Percentiles rank a stretch among this genome's conserved stretches.
phyloP scores from a whole-genome alignment of 2,888 invertebrate species.

The Agriotes lineatus region DNA sequence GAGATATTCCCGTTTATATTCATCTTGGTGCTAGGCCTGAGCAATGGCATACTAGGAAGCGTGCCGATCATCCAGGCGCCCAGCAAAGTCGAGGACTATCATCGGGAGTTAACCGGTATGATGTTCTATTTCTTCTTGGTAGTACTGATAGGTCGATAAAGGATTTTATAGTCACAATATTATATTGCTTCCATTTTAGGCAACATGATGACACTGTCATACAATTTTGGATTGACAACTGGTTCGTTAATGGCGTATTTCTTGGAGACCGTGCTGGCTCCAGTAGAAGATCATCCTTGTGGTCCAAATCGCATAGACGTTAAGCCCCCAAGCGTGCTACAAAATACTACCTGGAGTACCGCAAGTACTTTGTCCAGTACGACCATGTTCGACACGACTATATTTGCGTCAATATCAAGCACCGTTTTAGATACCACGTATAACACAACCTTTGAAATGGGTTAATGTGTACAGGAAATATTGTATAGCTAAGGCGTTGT shows the following conservation, averaged over 20 bases:
- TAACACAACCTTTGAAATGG: constrained; percentile 37
- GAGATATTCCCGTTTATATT: constrained; percentile 78
- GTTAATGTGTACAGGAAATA: constrained; percentile 19
- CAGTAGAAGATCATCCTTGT: constrained; percentile 58
- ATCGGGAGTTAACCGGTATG: constrained; percentile 87
- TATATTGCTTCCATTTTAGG: constrained; percentile 73
- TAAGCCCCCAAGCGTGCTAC: constrained; percentile 28
- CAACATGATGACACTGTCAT: constrained; percentile 94
- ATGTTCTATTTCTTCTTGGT: not conserved
- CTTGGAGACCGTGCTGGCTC: constrained; percentile 67
- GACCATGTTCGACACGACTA: constrained; percentile 31
- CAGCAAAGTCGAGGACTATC: constrained; percentile 85
- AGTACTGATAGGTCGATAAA: no score
- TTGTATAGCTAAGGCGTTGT: not conserved
- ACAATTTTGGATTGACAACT: constrained; percentile 87
- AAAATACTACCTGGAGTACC: constrained; percentile 41
- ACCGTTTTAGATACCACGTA: constrained; percentile 29
- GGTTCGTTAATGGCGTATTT: constrained; percentile 89
- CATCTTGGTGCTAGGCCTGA: constrained; percentile 80
- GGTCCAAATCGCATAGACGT: constrained; percentile 39
- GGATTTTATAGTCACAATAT: no score
- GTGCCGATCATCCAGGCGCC: constrained; percentile 95
- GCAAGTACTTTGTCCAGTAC: constrained; percentile 39
- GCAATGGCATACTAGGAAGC: constrained; percentile 90
- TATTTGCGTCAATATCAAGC: constrained; percentile 37